Conservation (phyloP, 2,113 vertebrate species). For the Psephotus haematonotus region DNA sequence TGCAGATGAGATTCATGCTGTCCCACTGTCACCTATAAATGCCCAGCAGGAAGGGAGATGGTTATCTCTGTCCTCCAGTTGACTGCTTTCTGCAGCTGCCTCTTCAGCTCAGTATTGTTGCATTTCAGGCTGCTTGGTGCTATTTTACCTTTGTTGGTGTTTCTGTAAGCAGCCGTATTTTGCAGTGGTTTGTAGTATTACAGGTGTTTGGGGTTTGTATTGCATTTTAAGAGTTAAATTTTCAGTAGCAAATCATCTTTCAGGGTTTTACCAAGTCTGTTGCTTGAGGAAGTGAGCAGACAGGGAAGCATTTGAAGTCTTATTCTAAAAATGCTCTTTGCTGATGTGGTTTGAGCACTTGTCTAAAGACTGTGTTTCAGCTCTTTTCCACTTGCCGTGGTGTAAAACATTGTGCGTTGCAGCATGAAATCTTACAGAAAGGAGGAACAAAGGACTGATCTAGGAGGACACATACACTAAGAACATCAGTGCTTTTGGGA, state of each 20-base stretch:
- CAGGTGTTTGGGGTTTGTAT: not conserved
- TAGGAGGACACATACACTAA: not conserved
- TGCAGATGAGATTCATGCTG: not conserved
- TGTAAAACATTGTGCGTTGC: not conserved
- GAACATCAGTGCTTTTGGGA: not conserved
- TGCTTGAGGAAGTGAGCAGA: not conserved
- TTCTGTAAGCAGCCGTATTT: not conserved
- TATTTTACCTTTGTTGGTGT: not conserved
- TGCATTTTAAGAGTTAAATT: not conserved
- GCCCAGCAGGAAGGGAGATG: not conserved
- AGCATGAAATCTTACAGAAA: not conserved
- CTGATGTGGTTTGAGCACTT: not conserved
- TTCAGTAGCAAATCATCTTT: not conserved
- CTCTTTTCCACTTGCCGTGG: not conserved
- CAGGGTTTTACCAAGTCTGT: not conserved
- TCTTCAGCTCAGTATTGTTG: not conserved
- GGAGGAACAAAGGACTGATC: not conserved
- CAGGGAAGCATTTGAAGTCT: not conserved
- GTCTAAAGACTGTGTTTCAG: not conserved
- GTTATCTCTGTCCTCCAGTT: not conserved
- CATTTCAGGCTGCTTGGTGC: conserved; percentile 29
- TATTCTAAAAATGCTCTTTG: not conserved
- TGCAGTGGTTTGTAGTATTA: not conserved
- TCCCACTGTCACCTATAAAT: not conserved
- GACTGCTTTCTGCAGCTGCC: not conserved